phyloP scores from a whole-genome alignment of 2,113 vertebrate species.

The Chauna torquata region DNA sequence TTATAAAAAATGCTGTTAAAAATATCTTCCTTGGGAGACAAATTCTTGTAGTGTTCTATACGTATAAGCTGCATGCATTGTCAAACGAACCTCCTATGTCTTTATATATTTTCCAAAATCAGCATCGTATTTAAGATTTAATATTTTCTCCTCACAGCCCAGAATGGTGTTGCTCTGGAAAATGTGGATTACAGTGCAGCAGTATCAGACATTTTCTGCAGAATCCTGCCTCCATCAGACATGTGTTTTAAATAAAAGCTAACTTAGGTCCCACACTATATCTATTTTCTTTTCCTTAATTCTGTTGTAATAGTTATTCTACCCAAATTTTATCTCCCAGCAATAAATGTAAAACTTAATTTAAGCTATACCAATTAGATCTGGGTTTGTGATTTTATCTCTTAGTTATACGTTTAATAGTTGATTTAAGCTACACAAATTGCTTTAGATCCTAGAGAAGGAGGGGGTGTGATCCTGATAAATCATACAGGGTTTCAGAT shows the following conservation, averaged over 20 bases:
- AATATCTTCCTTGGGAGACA: neutral
- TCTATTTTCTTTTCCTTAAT: conserved; percentile 68
- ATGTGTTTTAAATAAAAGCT: conserved; percentile 65
- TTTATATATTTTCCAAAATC: conserved; percentile 22
- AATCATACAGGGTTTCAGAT: conserved; percentile 1
- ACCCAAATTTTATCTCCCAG: conserved; percentile 66
- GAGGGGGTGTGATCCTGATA: neutral
- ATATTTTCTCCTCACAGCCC: neutral
- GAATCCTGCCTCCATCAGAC: conserved; percentile 29
- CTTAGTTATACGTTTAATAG: conserved; percentile 63
- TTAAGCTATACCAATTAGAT: conserved; percentile 72
- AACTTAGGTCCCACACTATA: neutral
- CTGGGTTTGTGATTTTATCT: conserved; percentile 72
- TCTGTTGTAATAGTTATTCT: conserved; percentile 69
- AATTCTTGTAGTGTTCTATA: neutral
- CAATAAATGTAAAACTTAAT: conserved; percentile 70
- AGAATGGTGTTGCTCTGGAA: neutral
- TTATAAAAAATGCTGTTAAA: neutral
- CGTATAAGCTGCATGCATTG: neutral
- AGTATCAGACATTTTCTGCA: conserved; percentile 34
- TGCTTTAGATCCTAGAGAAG: conserved; percentile 39
- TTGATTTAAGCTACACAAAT: conserved; percentile 72
- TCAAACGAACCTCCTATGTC: neutral
- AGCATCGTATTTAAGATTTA: neutral
- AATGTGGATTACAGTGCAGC: neutral